Percentiles rank a stretch among this genome's conserved stretches.
Evolutionary conservation across 2,113 vertebrate species (phyloP).

Genomic region (Chlorodrepanis virens): DNA sequence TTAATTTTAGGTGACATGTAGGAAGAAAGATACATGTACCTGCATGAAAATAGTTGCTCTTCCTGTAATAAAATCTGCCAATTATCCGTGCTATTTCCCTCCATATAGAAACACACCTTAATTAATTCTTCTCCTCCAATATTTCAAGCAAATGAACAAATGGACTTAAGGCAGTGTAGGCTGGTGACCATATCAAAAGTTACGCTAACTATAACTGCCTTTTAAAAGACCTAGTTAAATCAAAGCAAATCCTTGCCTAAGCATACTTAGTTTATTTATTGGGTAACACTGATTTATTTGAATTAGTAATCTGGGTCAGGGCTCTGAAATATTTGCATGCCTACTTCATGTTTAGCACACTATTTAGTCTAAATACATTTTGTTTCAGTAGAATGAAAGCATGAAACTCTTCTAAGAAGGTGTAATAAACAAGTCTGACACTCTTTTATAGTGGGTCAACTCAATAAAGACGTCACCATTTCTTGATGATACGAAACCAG

Average conservation of each 20-base stretch:
- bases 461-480: conserved; percentile 15
- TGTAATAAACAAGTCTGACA: conserved; percentile 39
- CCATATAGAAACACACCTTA: neutral
- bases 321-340: conserved; percentile 11
- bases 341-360: neutral
- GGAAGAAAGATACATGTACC: conserved; percentile 13
- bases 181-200: neutral
- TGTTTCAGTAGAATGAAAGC: neutral
- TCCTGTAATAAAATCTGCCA: neutral
- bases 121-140: neutral
- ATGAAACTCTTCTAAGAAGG: conserved; percentile 21
- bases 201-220: neutral
- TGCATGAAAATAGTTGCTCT: neutral
- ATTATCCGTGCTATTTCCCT: neutral
- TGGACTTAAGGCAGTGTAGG: neutral
- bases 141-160: neutral
- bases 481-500: neutral
- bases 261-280: conserved; percentile 6
- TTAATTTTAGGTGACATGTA: conserved; percentile 5
- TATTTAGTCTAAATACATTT: conserved; percentile 26
- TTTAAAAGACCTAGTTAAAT: neutral
- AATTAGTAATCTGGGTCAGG: neutral
- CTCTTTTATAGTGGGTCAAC: conserved; percentile 14
- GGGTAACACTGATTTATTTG: neutral
- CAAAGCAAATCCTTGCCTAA: neutral